Base-by-base conservation (phyloP, 1,140 invertebrate species). In the Drosophila arizonae region DNA sequence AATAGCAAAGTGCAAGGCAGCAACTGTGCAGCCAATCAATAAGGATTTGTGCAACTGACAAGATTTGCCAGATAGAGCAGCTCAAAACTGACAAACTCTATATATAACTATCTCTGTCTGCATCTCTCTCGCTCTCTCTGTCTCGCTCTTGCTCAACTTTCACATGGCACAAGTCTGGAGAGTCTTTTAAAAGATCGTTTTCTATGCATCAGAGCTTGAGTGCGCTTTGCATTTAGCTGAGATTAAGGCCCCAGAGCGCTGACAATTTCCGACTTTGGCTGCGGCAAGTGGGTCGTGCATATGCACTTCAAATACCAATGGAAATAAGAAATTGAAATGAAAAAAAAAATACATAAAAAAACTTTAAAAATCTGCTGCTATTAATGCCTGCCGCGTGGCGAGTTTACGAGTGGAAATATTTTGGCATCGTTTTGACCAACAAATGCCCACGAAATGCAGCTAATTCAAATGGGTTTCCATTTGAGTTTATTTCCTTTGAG, bases 391-490 rank as follows among this genome's bases (percentile, higher is more conserved):
- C 39, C 33, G 48, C 17, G 26, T 30, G 30, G 43, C 46, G 51
- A 63, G 68, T 64, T 66, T 33, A 50, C 17, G 39, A 30, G 30
- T 52, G 64, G 50, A 67, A 72, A 70, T 70, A 63, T 70, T 74
- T 71, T 63, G 52, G 67, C 67, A 57, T 58, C 17, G 28, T 26
- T 68, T 15, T 62, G 52, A n/a, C 50, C 51, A 17, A 39, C 33
- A 54, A 69, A 69, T 71, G 54, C 61, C 69, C 69, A 66, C 69
- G 17, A 72, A 66, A 57, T 67, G 70, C 64, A 57, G 39, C 64
- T 72, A 68, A 72, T 72, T 72, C 64, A 61, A 72, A 68, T 57
- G 70, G 64, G 39, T 55, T 60, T 33, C 43, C 54, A 61, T 55
- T 28, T 52, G 63, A 55, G 56, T 68, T 57, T 21, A 48, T 48